Evolutionary conservation across 1,140 invertebrate species (phyloP).

Genomic region (Leucophenga varia): DNA sequence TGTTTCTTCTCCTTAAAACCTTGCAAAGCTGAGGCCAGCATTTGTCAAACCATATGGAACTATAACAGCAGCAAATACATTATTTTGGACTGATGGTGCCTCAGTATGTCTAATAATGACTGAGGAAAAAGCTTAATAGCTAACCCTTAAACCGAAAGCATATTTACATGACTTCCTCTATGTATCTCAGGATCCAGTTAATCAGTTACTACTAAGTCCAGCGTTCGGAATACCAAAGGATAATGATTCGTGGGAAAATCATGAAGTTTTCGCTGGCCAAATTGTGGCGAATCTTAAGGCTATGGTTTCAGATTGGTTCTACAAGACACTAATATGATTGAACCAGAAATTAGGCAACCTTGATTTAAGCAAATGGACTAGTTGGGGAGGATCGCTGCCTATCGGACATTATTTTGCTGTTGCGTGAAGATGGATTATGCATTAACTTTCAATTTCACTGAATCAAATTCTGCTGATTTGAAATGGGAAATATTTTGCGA

Average conservation of each 20-base stretch:
- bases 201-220: slow-evolving; percentile 91
- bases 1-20: slow-evolving; percentile 84
- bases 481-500: too few relatives aligned
- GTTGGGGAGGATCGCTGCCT: slow-evolving; percentile 96
- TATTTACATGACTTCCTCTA: slow-evolving; percentile 89
- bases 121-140: slow-evolving; percentile 79
- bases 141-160: slow-evolving; percentile 84
- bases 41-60: slow-evolving; percentile 99
- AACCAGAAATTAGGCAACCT: slow-evolving; percentile 82
- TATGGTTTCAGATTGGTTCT: slow-evolving; percentile 96
- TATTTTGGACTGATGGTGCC: slow-evolving; percentile 94
- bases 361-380: slow-evolving; percentile 91
- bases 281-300: slow-evolving; percentile 97
- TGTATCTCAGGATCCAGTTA: slow-evolving; percentile 95
- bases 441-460: too few relatives aligned
- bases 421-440: too few relatives aligned
- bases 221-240: slow-evolving; percentile 93
- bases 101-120: slow-evolving; percentile 96
- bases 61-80: slow-evolving; percentile 95
- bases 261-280: slow-evolving; percentile 99
- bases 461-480: too few relatives aligned
- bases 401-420: slow-evolving; percentile 99
- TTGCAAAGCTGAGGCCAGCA: slow-evolving; percentile 91
- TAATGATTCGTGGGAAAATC: slow-evolving; percentile 97
- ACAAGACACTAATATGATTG: slow-evolving; percentile 83